phyloP scores from a whole-genome alignment of 2,888 invertebrate species.

The Drosophila histrio region DNA sequence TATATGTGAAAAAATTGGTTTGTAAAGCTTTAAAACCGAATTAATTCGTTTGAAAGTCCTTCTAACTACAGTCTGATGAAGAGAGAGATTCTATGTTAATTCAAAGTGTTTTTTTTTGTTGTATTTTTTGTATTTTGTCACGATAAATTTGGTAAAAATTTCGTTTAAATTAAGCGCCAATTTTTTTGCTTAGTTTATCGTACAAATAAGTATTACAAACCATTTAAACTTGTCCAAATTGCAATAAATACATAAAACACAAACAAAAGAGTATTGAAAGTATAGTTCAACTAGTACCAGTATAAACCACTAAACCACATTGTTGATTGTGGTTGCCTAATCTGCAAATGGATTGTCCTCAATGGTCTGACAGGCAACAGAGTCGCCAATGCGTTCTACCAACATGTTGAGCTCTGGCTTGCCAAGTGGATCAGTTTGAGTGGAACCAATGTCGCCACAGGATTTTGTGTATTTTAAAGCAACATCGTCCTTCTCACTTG shows the following conservation, averaged over 20 bases:
- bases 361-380: slow-evolving; percentile 36
- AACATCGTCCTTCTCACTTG: neutral
- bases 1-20: no score
- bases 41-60: no score
- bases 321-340: neutral
- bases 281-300: neutral
- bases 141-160: slow-evolving; percentile 19
- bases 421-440: slow-evolving; percentile 24
- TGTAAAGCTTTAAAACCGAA: no score
- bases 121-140: neutral
- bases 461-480: neutral
- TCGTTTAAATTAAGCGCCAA: no score
- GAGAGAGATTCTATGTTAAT: neutral
- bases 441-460: slow-evolving; percentile 4
- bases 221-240: neutral
- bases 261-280: neutral
- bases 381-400: slow-evolving; percentile 26
- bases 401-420: slow-evolving; percentile 22
- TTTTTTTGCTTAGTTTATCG: neutral
- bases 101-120: neutral
- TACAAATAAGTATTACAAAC: neutral
- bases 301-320: neutral
- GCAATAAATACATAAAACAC: neutral
- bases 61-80: neutral
- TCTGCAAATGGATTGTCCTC: slow-evolving; percentile 2